Percentiles rank a stretch among this genome's conserved stretches.
These are phyloP conservation scores for Serranus cabrilla DNA, from an alignment of 2,797 vertebrate species.

Conservation along the genomic window DNA sequence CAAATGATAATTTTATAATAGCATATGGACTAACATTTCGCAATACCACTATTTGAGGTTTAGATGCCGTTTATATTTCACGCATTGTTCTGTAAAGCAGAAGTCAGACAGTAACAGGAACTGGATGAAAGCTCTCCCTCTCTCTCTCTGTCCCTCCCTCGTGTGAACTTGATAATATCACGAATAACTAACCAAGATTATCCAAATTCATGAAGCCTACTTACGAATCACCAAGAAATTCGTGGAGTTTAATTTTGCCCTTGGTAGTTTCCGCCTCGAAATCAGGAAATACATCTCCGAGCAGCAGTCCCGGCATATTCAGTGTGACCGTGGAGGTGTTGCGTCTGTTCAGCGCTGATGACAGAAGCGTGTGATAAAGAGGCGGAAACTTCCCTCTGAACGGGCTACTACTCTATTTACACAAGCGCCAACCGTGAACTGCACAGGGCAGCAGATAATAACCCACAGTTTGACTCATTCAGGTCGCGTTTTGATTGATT, in stretches of 20 bases:
- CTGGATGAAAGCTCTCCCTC: not conserved
- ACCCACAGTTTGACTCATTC: not conserved
- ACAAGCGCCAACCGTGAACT: too few relatives aligned
- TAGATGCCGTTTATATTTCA: fast-evolving
- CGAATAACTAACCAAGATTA: fast-evolving
- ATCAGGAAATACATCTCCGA: constrained; percentile 92
- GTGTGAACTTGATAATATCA: too few relatives aligned
- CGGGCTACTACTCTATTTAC: not conserved
- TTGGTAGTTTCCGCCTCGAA: constrained; percentile 91
- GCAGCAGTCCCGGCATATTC: constrained; percentile 90
- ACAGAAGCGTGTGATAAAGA: not conserved
- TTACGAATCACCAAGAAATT: constrained; percentile 93
- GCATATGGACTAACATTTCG: not conserved
- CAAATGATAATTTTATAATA: not conserved
- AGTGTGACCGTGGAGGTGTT: not conserved
- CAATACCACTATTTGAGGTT: too few relatives aligned
- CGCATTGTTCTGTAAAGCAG: constrained; percentile 34
- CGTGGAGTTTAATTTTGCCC: constrained; percentile 89
- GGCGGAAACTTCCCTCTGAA: constrained; percentile 29
- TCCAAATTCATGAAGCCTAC: constrained; percentile 54
- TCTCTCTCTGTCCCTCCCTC: not conserved
- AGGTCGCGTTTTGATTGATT: not conserved
- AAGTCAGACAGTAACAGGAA: constrained; percentile 55
- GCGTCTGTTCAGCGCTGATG: constrained; percentile 12
- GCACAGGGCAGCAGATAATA: not conserved